Percentiles rank a stretch among this genome's conserved stretches.
Evolutionary conservation across 2,888 invertebrate genomes (phyloP).

Genomic region (Andrena chrysosceles): DNA sequence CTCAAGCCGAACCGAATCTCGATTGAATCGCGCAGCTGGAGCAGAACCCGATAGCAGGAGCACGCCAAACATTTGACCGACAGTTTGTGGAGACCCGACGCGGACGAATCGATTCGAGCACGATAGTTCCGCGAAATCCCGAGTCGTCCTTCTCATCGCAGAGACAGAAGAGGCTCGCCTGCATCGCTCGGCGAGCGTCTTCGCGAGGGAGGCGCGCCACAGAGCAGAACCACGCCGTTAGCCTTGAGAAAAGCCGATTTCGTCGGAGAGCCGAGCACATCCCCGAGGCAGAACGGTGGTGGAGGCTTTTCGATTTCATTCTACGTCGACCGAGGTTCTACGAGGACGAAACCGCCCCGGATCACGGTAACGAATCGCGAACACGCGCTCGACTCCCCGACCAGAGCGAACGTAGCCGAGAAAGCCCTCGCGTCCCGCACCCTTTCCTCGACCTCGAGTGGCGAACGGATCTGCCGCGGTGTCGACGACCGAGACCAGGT

Average conservation of each 20-base stretch:
- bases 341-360: slow-evolving; percentile 61
- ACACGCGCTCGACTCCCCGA: slow-evolving; percentile 37
- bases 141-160: slow-evolving; percentile 61
- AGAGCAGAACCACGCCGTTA: slow-evolving; percentile 23
- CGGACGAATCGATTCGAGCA: slow-evolving; percentile 11
- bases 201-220: neutral
- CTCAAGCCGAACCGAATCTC: slow-evolving; percentile 5
- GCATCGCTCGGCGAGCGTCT: slow-evolving; percentile 30
- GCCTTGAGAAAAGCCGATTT: slow-evolving; percentile 8
- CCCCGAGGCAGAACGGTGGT: slow-evolving; percentile 14
- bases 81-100: neutral
- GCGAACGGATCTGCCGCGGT: no score
- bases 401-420: slow-evolving; percentile 5
- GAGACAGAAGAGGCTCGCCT: slow-evolving; percentile 31
- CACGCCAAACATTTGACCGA: slow-evolving; percentile 54
- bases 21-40: slow-evolving; percentile 14
- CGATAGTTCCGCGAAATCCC: slow-evolving; percentile 46
- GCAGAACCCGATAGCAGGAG: slow-evolving; percentile 16
- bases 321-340: slow-evolving; percentile 63
- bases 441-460: neutral
- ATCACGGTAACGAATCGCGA: slow-evolving; percentile 45
- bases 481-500: neutral
- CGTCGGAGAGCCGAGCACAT: slow-evolving; percentile 29
- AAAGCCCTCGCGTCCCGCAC: slow-evolving; percentile 6
- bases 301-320: slow-evolving; percentile 59